phyloP scores from a whole-genome alignment of 2,113 vertebrate species.

The Ciconia maguari region DNA sequence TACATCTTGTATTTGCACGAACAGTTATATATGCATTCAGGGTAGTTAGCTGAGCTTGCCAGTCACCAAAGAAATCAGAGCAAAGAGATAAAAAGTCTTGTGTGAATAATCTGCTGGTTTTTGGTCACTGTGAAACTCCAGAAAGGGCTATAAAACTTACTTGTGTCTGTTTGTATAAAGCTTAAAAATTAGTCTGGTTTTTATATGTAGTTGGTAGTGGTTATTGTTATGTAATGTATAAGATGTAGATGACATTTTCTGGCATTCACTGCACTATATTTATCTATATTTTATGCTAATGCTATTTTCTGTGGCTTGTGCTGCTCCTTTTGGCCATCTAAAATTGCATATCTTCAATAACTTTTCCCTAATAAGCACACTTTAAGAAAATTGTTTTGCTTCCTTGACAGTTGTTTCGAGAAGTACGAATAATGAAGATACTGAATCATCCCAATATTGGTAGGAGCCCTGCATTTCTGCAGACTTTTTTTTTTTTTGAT shows the following conservation, averaged over 20 bases:
- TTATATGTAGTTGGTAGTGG: background rate
- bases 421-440: slow-evolving; percentile 99
- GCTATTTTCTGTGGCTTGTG: background rate
- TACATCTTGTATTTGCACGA: background rate
- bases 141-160: background rate
- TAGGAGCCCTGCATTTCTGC: slow-evolving; percentile 67
- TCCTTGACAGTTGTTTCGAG: slow-evolving; percentile 91
- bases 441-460: slow-evolving; percentile 98
- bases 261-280: background rate
- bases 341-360: background rate
- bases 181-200: background rate
- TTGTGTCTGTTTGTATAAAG: background rate
- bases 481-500: background rate
- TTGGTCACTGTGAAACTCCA: background rate
- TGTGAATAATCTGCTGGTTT: background rate
- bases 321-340: background rate
- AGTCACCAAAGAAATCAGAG: background rate
- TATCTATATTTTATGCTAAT: background rate
- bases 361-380: background rate
- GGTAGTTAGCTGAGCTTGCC: background rate
- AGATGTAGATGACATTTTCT: background rate
- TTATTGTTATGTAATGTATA: background rate
- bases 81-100: background rate
- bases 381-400: slow-evolving; percentile 47
- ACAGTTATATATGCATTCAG: background rate